These are phyloP conservation scores for Vanessa cardui DNA, from an alignment of 2,888 invertebrate genomes.

Conservation along the genomic window DNA sequence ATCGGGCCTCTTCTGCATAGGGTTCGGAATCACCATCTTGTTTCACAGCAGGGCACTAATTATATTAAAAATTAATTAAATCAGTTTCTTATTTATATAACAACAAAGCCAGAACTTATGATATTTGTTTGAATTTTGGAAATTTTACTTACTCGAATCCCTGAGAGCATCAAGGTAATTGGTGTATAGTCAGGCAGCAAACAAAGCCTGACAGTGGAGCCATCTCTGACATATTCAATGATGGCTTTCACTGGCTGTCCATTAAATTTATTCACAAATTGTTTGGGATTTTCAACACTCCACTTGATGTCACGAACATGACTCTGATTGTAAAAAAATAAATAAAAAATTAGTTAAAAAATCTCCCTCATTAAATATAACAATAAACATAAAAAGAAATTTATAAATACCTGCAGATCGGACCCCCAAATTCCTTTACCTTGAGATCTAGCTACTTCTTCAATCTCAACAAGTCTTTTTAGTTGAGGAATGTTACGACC, in stretches of 20 bases:
- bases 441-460: slow-evolving; percentile 94
- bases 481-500: slow-evolving; percentile 85
- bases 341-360: neutral
- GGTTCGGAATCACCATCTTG: slow-evolving; percentile 88
- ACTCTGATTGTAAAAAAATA: slow-evolving; percentile 63
- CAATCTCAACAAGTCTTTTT: slow-evolving; percentile 89
- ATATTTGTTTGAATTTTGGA: too few species aligned
- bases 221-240: slow-evolving; percentile 98
- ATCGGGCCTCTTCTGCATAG: slow-evolving; percentile 94
- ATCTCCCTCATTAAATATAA: neutral
- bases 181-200: slow-evolving; percentile 95
- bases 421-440: slow-evolving; percentile 92
- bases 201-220: slow-evolving; percentile 96
- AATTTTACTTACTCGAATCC: slow-evolving; percentile 87
- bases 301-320: slow-evolving; percentile 95
- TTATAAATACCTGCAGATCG: slow-evolving; percentile 57
- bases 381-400: too few species aligned
- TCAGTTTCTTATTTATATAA: neutral
- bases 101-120: neutral
- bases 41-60: slow-evolving; percentile 90
- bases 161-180: slow-evolving; percentile 97
- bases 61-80: slow-evolving; percentile 33
- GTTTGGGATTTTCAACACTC: slow-evolving; percentile 89
- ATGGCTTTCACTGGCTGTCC: slow-evolving; percentile 95
- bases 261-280: slow-evolving; percentile 91